Base-by-base conservation (phyloP, 2,113 vertebrate genomes). In the Cottus gobio region DNA sequence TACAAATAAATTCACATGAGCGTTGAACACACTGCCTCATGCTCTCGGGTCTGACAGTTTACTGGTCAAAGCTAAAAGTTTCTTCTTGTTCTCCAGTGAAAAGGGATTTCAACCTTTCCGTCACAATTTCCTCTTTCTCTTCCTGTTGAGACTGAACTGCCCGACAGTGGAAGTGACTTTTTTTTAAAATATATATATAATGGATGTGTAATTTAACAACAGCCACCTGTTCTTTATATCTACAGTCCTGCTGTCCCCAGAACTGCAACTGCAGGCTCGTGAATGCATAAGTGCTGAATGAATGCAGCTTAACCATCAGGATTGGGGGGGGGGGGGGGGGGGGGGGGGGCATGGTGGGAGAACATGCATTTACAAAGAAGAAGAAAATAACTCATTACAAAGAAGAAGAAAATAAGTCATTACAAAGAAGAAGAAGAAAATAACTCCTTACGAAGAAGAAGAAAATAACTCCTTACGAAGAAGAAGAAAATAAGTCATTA, bases 181-280 rank as follows among this genome's bases (percentile, higher is more conserved):
- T 37, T 34, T 34, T n/a, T n/a, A n/a, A n/a, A n/a, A n/a, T n/a
- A n/a, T 37, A 37, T 13, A 8, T 37, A 50, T 30, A 22, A 57
- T 26, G 36, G 16, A 66, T 10, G 18, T 57, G n/a, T 20, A 12
- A 56, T 54, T 80, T 64, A 73, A 80, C 46, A 54, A n/a, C 57
- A 52, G 26, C 31, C 57, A 75, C 66, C 64, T 87, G 64, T 28
- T 74, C 28, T 6, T 34, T 11, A 56, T 28, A 48, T 26, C 26
- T 65, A 11, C 39, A 52, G 26, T 42, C 22, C 61, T 31, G 56
- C 68, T 37, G 60, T 18, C 7, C 7, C 1, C 44, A 6, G 31
- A 28, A 24, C 18, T 30, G 15, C 28, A 36, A n/a, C n/a, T n/a
- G n/a, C 20, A 2, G 26, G 8, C 36, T 12, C 70, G 28, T 34